Evolutionary conservation across 2,113 vertebrate genomes (phyloP).

Genomic region (Chaetops frenatus): DNA sequence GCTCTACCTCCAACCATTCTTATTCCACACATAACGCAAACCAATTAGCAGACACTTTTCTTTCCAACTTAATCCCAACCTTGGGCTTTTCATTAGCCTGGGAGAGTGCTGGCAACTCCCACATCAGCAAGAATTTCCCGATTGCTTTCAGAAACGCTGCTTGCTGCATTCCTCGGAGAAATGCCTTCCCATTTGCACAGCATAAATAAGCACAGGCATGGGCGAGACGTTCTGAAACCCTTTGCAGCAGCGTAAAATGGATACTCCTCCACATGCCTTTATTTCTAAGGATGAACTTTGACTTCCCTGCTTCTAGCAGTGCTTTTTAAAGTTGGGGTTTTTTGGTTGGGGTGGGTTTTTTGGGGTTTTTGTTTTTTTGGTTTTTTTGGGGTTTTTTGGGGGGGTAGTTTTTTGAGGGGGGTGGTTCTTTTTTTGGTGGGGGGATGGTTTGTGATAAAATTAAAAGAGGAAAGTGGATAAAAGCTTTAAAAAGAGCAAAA

Average conservation of each 20-base stretch:
- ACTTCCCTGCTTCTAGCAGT: neutral
- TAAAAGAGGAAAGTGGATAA: neutral
- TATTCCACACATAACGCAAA: neutral
- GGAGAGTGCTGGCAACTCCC: conserved; percentile 6
- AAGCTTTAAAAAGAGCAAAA: neutral
- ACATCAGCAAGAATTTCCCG: conserved; percentile 37
- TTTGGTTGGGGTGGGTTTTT: no score
- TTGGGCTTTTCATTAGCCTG: neutral
- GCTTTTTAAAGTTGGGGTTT: neutral
- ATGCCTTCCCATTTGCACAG: neutral
- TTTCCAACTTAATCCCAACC: neutral
- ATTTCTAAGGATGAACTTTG: neutral
- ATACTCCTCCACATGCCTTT: neutral
- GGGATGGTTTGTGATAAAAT: neutral
- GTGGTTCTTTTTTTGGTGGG: no score
- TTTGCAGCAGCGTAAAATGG: neutral
- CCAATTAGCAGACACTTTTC: neutral
- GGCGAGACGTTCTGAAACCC: neutral
- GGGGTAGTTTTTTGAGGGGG: no score
- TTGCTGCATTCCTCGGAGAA: neutral
- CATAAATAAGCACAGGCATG: neutral
- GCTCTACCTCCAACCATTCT: neutral
- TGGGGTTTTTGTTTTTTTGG: no score
- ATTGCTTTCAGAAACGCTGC: conserved; percentile 16
- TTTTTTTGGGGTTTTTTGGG: neutral